These are phyloP conservation scores for Chrysopilus asiliformis DNA, from an alignment of 2,888 invertebrate genomes.

Conservation along the genomic window DNA sequence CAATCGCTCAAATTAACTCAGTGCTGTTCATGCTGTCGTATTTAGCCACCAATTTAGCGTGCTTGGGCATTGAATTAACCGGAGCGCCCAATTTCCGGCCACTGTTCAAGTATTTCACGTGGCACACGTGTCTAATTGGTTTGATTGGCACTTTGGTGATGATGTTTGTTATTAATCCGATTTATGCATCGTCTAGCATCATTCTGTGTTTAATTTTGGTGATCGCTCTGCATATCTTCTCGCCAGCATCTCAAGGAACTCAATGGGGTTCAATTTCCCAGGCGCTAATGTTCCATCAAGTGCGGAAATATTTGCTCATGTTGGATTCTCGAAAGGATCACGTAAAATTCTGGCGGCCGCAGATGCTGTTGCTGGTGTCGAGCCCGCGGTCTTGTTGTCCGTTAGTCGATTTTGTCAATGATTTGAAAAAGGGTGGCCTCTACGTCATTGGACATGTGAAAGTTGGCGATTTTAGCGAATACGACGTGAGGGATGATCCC, in stretches of 20 bases:
- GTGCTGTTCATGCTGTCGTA: slow-evolving; percentile 95
- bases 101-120: slow-evolving; percentile 90
- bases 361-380: slow-evolving; percentile 83
- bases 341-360: slow-evolving; percentile 98
- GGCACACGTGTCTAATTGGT: slow-evolving; percentile 82
- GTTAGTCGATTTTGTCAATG: slow-evolving; percentile 93
- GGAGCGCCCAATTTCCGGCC: slow-evolving; percentile 99
- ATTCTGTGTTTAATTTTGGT: slow-evolving; percentile 74
- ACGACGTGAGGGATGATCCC: slow-evolving; percentile 48
- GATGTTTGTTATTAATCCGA: slow-evolving; percentile 89
- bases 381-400: slow-evolving; percentile 84
- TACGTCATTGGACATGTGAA: slow-evolving; percentile 81
- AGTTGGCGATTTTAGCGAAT: slow-evolving; percentile 40
- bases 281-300: slow-evolving; percentile 98
- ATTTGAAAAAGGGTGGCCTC: slow-evolving; percentile 87
- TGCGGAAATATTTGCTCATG: slow-evolving; percentile 89
- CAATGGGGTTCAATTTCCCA: slow-evolving; percentile 97
- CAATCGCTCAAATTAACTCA: slow-evolving; percentile 91
- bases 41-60: slow-evolving; percentile 90
- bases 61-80: slow-evolving; percentile 87
- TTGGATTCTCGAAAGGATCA: slow-evolving; percentile 94
- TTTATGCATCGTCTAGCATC: slow-evolving; percentile 80
- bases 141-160: slow-evolving; percentile 73
- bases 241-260: slow-evolving; percentile 62
- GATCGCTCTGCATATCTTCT: slow-evolving; percentile 76